A percentile compares a stretch with the other conserved stretches of the same genome.
These are phyloP conservation scores for Piscicola geometra DNA, from an alignment of 2,888 invertebrate species.

Conservation along the genomic window DNA sequence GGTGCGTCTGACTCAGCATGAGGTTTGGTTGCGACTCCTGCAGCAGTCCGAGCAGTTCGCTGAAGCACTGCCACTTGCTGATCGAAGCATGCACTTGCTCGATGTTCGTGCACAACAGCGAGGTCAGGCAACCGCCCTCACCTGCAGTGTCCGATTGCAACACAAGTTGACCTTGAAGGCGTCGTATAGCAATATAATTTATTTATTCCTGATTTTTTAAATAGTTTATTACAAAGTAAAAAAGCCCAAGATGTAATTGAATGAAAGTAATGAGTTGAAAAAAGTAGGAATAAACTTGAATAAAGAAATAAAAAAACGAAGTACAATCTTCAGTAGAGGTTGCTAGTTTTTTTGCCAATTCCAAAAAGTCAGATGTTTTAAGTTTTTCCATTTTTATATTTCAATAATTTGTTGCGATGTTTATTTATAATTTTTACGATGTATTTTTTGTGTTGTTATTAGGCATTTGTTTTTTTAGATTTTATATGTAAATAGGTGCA, in stretches of 20 bases:
- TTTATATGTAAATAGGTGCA: no score
- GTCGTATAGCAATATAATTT: no score
- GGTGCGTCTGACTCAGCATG: background rate
- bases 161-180: no score
- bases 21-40: background rate
- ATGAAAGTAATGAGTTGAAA: no score
- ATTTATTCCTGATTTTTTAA: no score
- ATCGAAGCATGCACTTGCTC: background rate
- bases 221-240: no score
- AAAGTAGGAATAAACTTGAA: background rate
- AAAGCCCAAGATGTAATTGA: no score
- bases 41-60: background rate
- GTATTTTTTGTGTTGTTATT: background rate
- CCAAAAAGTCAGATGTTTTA: background rate
- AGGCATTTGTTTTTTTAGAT: background rate
- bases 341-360: background rate
- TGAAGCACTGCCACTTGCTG: background rate
- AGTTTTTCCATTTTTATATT: conserved; percentile 4
- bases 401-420: background rate
- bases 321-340: background rate
- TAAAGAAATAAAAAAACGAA: background rate
- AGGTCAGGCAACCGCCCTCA: background rate
- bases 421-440: background rate
- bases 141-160: no score
- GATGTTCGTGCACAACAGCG: background rate